phyloP scores from a whole-genome alignment of 2,113 vertebrate genomes.

The Tonatia bakeri region DNA sequence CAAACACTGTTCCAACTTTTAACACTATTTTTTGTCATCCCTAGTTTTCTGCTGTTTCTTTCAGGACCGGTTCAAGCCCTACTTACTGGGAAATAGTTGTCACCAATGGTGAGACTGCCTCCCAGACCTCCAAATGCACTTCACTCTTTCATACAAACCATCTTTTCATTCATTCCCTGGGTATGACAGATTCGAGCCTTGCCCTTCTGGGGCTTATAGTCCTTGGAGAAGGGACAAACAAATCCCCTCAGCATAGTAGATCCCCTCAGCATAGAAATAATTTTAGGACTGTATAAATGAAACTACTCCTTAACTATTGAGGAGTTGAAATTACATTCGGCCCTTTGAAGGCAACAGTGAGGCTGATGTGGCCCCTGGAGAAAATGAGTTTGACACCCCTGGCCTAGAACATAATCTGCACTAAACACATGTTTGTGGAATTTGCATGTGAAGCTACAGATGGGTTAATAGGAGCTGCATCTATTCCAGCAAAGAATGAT shows the following conservation, averaged over 20 bases:
- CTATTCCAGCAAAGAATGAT: not conserved
- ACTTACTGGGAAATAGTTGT: not conserved
- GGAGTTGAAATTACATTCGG: no score
- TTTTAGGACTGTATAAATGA: no score
- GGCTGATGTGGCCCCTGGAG: no score
- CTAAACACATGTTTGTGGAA: not conserved
- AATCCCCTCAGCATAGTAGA: not conserved
- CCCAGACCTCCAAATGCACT: not conserved
- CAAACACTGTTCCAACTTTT: not conserved
- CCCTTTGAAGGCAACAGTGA: no score
- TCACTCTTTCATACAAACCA: not conserved
- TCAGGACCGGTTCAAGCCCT: not conserved
- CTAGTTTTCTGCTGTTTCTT: not conserved
- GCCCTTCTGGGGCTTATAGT: not conserved
- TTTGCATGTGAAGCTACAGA: not conserved
- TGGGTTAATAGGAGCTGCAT: not conserved
- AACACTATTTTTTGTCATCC: not conserved
- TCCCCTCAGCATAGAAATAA: no score
- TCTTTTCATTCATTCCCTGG: not conserved
- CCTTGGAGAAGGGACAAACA: not conserved
- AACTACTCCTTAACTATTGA: no score
- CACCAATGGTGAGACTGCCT: not conserved
- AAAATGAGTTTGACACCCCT: not conserved
- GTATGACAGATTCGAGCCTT: not conserved
- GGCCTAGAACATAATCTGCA: not conserved